Evolutionary conservation across 2,888 invertebrate genomes (phyloP), one percentile per base, ranked within the genome.

Genomic region (Spodoptera exigua): DNA sequence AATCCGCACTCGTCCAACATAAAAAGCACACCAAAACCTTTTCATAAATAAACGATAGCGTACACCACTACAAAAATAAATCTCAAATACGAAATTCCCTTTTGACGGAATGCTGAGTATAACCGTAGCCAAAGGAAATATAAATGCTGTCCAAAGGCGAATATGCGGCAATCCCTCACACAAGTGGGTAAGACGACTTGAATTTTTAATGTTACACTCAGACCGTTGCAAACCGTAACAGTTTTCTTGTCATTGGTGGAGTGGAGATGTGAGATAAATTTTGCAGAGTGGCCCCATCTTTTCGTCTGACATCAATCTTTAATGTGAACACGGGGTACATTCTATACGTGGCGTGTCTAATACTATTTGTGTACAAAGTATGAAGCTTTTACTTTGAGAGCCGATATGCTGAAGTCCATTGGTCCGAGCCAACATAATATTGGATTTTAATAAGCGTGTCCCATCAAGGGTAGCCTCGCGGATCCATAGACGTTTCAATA

Each of bases 231-330:
- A 92, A 92, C 93, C 94, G 94, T 93, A 94, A 94, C 94, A 94
- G 94, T 94, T 93, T 93, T 93, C 94, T 94, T 94, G 94, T 94
- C 94, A 93, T 94, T 93, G 91, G 90, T 86, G 83, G 90, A 92
- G 91, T 88, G 90, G 91, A 93, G 92, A 92, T 94, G 94, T 91
- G 93, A 92, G 86, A 94, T 94, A 94, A 93, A 94, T 94, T 93
- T 94, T 94, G 93, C 91, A 93, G 93, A 94, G 94, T 94, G 91
- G 94, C 94, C 93, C 94, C 92, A 93, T 94, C 93, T 93, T 94
- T 93, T 92, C 92, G 93, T 88, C 90, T 91, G 86, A 88, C 91
- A 93, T 94, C 88, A 92, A 94, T 93, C 82, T 92, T 94, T 94
- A 90, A 94, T 93, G 91, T 70, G 87, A 86, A 89, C 90, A 91